Percentiles rank a stretch among this genome's conserved stretches.
These are phyloP conservation scores for Alsophila aescularia DNA, from an alignment of 2,888 invertebrate species.

Conservation along the genomic window DNA sequence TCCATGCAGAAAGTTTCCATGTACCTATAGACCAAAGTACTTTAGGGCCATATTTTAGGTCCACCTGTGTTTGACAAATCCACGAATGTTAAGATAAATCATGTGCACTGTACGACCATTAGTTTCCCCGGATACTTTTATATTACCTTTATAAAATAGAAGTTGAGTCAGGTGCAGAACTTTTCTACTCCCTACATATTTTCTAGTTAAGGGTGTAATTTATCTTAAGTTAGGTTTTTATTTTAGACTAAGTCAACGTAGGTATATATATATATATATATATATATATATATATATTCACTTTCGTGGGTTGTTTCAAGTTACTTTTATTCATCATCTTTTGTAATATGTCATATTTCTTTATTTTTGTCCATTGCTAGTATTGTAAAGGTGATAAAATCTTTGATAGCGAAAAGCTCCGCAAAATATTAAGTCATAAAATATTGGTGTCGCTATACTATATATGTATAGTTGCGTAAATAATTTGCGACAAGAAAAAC, in stretches of 20 bases:
- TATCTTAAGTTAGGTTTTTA: background rate
- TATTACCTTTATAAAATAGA: slow-evolving; percentile 32
- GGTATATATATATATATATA: too few species aligned
- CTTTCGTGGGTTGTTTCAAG: too few species aligned
- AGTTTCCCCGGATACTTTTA: slow-evolving; percentile 28
- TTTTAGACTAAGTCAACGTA: too few species aligned
- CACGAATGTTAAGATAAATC: slow-evolving; percentile 38
- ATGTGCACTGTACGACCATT: slow-evolving; percentile 34
- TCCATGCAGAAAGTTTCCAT: slow-evolving; percentile 25
- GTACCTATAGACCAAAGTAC: slow-evolving; percentile 12
- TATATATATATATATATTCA: too few species aligned
- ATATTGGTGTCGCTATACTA: background rate
- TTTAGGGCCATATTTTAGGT: slow-evolving; percentile 35
- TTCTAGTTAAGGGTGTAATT: slow-evolving; percentile 9
- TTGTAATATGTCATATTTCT: too few species aligned
- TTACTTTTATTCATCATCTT: too few species aligned
- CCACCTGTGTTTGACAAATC: slow-evolving; percentile 43
- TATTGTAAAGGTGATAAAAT: too few species aligned
- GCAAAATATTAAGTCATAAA: too few species aligned
- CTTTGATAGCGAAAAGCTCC: too few species aligned
- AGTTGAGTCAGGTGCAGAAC: slow-evolving; percentile 21
- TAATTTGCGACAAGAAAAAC: background rate
- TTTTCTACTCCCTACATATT: slow-evolving; percentile 18
- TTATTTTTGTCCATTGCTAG: too few species aligned
- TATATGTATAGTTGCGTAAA: background rate